Percentiles rank a stretch among this genome's conserved stretches.
These are phyloP conservation scores for Cherax destructor DNA, from an alignment of 1,140 invertebrate genomes.

Conservation along the genomic window DNA sequence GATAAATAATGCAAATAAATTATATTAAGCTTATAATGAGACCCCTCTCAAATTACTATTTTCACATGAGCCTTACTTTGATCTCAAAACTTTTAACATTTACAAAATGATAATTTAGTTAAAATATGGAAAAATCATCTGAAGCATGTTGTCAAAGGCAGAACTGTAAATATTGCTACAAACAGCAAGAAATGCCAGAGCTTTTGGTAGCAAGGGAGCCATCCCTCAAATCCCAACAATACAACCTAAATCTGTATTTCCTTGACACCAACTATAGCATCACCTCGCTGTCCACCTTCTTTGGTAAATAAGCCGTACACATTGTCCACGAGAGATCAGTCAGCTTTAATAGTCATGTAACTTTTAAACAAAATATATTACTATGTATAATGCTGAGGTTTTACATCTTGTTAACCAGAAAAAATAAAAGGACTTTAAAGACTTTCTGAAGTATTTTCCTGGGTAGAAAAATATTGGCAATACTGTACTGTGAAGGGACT, in stretches of 20 bases:
- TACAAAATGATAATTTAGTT: too few relatives aligned
- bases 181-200: neutral
- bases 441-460: neutral
- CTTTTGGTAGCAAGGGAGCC: neutral
- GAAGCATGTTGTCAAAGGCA: too few relatives aligned
- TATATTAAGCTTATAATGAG: too few relatives aligned
- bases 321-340: conserved; percentile 7
- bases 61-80: neutral
- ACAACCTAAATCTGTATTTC: neutral
- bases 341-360: neutral
- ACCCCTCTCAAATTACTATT: too few relatives aligned
- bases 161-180: neutral
- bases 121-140: too few relatives aligned
- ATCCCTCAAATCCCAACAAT: neutral
- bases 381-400: conserved; percentile 8
- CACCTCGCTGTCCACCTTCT: conserved; percentile 8
- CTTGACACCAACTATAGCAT: neutral
- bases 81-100: too few relatives aligned
- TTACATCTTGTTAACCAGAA: conserved; percentile 3
- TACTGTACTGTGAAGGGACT: conserved; percentile 18
- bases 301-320: conserved; percentile 3
- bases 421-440: neutral
- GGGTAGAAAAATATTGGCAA: conserved; percentile 19
- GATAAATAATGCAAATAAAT: too few relatives aligned
- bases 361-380: conserved; percentile 16